Base-by-base conservation (phyloP, 2,797 vertebrate genomes). In the Macroramphosus scolopax region DNA sequence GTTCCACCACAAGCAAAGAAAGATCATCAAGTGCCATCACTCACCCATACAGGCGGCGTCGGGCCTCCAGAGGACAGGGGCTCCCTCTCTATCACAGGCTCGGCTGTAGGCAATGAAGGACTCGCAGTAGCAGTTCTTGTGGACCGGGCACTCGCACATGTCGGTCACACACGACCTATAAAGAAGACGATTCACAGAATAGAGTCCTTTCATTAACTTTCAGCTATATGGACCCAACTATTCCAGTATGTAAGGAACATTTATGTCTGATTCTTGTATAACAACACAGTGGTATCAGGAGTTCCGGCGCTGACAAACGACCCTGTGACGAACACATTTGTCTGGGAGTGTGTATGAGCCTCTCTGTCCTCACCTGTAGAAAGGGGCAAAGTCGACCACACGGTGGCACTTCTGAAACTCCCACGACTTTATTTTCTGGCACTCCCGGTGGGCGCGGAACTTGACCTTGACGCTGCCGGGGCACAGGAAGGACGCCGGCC, bases 61-160 rank as follows among this genome's bases (percentile, higher is more conserved):
- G 0, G 94, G 91, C 33, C 86, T 91, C 96, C 97, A 99, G 33
- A 87, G 87, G 31, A 97, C 88, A 1, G 80, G 84, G 0, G 88
- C 38, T 0, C 95, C 95, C 65, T 98, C 96, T 54, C 96, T 85
- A 84, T 95, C 93, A 53, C 97, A 99, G 52, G 95, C 93, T 20
- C 97, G 91, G 32, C 94, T 85, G 5, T 99, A 99, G 0, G 97
- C 95, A 54, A 98, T 89, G 80, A 98, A 94, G 0, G 97, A 96
- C 83, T 99, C 96, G 0, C 97, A 99, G 87, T 94, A 98, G 74
- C 97, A 99, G 86, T 98, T 97, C 72, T 95, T 99, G 81, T 98
- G 95, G 51, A 94, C 81, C 0, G 97, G 96, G 60, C 97, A 99
- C 69, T 99, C 95, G 0, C 96, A 99, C 96, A 98, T 99, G 73